Percentiles rank a stretch among this genome's conserved stretches.
Evolutionary conservation across 2,797 vertebrate genomes (phyloP).

Genomic region (Sarcoramphus papa): DNA sequence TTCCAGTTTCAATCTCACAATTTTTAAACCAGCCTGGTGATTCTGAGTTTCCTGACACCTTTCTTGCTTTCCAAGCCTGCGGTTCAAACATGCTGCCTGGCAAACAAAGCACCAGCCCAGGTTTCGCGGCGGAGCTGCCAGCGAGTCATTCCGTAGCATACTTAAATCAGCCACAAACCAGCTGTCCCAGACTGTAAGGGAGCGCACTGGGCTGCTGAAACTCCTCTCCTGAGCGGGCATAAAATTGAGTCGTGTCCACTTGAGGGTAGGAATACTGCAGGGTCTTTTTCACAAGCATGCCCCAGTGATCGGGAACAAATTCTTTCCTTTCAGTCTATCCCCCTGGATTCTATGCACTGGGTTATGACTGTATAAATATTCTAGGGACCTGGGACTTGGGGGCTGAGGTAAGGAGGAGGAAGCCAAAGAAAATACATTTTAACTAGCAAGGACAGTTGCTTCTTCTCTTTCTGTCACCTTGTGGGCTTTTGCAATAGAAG

Average conservation of each 20-base stretch:
- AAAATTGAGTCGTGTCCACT: constrained; percentile 19
- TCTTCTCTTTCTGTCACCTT: constrained; percentile 25
- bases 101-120: background rate
- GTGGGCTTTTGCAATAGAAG: constrained; percentile 37
- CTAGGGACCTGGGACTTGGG: constrained; percentile 20
- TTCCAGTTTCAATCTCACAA: background rate
- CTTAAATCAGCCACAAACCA: constrained; percentile 16
- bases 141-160: fast-evolving
- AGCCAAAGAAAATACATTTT: constrained; percentile 50
- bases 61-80: background rate
- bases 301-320: constrained; percentile 18
- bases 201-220: background rate
- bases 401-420: background rate
- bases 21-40: background rate
- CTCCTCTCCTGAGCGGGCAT: background rate
- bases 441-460: constrained; percentile 27
- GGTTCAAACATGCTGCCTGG: background rate
- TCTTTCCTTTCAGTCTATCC: constrained; percentile 34
- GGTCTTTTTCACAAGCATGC: constrained; percentile 39
- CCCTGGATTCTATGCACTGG: background rate
- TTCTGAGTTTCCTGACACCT: background rate
- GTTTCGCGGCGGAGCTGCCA: background rate
- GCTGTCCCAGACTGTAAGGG: background rate
- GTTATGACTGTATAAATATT: constrained; percentile 48
- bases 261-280: constrained; percentile 26